Evolutionary conservation across 2,888 invertebrate species (phyloP).

Genomic region (Acleris cristana): DNA sequence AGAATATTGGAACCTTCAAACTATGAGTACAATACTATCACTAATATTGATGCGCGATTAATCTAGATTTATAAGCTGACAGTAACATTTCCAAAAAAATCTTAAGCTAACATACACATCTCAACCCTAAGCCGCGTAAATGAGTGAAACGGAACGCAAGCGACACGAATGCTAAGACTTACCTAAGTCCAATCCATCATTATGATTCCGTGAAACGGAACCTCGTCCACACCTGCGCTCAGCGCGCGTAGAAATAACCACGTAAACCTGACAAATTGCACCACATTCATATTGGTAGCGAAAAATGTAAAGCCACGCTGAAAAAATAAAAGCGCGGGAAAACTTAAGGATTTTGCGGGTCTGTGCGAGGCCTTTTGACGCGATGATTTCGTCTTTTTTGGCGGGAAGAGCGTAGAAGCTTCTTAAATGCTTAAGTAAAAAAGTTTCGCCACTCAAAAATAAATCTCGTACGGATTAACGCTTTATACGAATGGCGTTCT

Average conservation of each 20-base stretch:
- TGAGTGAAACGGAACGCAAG: constrained; percentile 47
- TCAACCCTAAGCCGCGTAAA: constrained; percentile 57
- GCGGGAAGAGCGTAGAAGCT: constrained; percentile 43
- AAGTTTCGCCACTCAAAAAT: background rate
- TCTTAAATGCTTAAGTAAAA: background rate
- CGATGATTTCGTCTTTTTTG: constrained; percentile 56
- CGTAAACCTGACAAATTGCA: constrained; percentile 80
- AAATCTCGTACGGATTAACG: too few species aligned
- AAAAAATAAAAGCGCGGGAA: constrained; percentile 56
- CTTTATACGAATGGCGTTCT: too few species aligned
- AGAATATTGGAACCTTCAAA: too few species aligned
- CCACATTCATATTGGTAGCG: constrained; percentile 77
- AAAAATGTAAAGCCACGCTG: constrained; percentile 53
- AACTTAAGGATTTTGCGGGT: constrained; percentile 57
- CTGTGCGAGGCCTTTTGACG: constrained; percentile 46
- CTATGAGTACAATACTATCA: too few species aligned
- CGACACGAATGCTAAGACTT: constrained; percentile 57
- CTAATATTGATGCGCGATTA: too few species aligned
- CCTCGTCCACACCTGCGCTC: constrained; percentile 69
- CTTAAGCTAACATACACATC: constrained; percentile 39
- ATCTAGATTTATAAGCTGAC: too few species aligned
- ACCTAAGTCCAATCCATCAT: constrained; percentile 77
- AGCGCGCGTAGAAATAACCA: constrained; percentile 71
- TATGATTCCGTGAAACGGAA: constrained; percentile 70
- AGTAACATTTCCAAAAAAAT: too few species aligned